Evolutionary conservation across 2,888 invertebrate genomes (phyloP), one percentile per base, ranked within the genome.

Genomic region (Diplolepis rosae): DNA sequence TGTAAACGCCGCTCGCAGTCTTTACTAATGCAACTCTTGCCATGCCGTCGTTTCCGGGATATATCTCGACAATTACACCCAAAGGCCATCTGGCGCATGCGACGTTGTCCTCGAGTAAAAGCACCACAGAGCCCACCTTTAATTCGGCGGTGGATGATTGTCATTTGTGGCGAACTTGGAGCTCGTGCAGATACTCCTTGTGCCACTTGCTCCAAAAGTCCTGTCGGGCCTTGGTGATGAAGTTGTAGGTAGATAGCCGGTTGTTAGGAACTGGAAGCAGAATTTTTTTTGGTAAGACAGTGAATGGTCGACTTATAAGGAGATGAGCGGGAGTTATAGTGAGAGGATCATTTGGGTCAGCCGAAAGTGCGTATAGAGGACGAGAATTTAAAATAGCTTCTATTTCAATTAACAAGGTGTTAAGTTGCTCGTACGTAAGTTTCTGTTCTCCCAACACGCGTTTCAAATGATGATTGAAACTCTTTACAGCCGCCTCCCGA

Each of bases 11-110:
- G 27, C 5, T 65, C n/a, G 56, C 18, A 15, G 68, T 71, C 32
- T 48, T 67, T n/a, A 73, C 65, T 45, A 50, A n/a, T n/a, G 67
- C 68, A 11, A 66, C 67, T 51, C 70, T 54, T 42, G 30, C 22
- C 4, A 73, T 9, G 22, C 71, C 70, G 56, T 67, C 70, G 27
- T 42, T 65, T 15, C 74, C 67, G 48, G 67, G 35, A 51, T 65
- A 69, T 9, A 70, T 24, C 27, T 69, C 18, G 4, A 72, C 4
- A 18, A 72, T 35, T 66, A 66, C 24, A 52, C 70, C 69, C 39
- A 72, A 48, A 30, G 48, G 39, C 69, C 73, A 73, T 52, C 71
- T 73, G 11, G 32, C 28, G 39, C 66, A 69, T n/a, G 54, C 13
- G 5, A 50, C 3, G 24, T 50, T 22, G 9, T 50, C 50, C 24